Evolutionary conservation across 1,140 invertebrate species (phyloP).

Genomic region (Heliconius himera): DNA sequence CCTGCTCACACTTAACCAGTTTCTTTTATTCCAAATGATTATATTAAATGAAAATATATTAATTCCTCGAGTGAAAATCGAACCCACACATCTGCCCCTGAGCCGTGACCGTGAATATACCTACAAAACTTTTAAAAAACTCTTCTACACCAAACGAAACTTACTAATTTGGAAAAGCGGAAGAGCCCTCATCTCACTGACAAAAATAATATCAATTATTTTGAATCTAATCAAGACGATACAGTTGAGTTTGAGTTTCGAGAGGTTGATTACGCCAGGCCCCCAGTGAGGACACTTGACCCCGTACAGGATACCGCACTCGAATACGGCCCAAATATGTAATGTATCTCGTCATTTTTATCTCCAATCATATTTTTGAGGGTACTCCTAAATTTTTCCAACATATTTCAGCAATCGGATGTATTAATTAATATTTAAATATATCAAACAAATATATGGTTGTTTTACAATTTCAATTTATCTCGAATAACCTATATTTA

Average conservation of each 20-base stretch:
- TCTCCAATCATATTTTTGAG: slow-evolving; percentile 6
- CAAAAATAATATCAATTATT: neutral
- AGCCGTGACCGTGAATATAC: no score
- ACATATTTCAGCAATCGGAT: neutral
- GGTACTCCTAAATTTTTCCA: neutral
- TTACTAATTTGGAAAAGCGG: neutral
- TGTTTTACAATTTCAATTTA: neutral
- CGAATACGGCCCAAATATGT: neutral
- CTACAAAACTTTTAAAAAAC: neutral
- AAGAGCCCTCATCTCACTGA: neutral
- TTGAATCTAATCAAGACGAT: neutral
- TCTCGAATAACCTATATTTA: neutral
- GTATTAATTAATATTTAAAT: slow-evolving; percentile 7
- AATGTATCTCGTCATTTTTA: slow-evolving; percentile 11
- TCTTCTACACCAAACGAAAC: neutral
- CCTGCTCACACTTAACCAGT: no score
- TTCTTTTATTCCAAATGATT: no score
- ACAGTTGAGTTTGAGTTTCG: neutral
- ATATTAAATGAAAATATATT: no score
- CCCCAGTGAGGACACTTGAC: neutral
- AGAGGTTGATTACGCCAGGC: neutral
- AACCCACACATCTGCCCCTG: no score
- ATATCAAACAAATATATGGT: neutral
- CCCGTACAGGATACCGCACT: slow-evolving; percentile 1
- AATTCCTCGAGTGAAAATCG: no score